Base-by-base conservation (phyloP, 2,113 vertebrate species). In the Aegotheles bennettii region DNA sequence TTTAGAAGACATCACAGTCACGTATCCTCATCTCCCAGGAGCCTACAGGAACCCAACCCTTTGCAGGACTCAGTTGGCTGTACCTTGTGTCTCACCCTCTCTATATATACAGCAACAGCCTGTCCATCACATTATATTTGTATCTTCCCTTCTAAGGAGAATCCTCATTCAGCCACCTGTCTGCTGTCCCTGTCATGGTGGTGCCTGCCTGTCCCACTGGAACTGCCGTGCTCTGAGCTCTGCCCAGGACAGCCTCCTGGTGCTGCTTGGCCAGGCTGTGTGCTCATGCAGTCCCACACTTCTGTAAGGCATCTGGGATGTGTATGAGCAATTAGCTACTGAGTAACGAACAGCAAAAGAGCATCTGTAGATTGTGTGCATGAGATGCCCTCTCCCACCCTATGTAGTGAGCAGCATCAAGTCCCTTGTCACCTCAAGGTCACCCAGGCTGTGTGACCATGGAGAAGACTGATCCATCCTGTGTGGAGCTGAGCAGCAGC, bases 41-140 rank as follows among this genome's bases (percentile, higher is more conserved):
- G 29, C 47, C 56, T 88, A 31, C 25, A 69, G 54, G 68, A 83
- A 57, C 57, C 11, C 1, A 2, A 16, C 11, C 21, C 38, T 26
- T 33, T 53, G 26, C 23, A 53, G 54, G 43, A 64, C 38, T 50
- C 60, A 74, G 47, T 36, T 60, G n/a, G 31, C 35, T 61, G 23
- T 80, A 36, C 48, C 36, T 38, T 56, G 19, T n/a, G 35, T 75
- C 50, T 84, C 35, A 69, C n/a, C 12, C 23, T 69, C 31, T 63
- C 0, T 11, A n/a, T 48, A 18, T 59, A 43, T 33, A 76, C 10
- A 60, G 56, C 23, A 80, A n/a, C 28, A 51, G 14, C 16, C 10
- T 35, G 28, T 54, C 57, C 35, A 14, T 69, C 26, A 36, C 0
- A 1, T 31, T 64, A 13, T 35, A 65, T 54, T 84, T 0, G 1